Evolutionary conservation across 23 tunicate genomes (phyloP).

Genomic region (Pegea sp.): DNA sequence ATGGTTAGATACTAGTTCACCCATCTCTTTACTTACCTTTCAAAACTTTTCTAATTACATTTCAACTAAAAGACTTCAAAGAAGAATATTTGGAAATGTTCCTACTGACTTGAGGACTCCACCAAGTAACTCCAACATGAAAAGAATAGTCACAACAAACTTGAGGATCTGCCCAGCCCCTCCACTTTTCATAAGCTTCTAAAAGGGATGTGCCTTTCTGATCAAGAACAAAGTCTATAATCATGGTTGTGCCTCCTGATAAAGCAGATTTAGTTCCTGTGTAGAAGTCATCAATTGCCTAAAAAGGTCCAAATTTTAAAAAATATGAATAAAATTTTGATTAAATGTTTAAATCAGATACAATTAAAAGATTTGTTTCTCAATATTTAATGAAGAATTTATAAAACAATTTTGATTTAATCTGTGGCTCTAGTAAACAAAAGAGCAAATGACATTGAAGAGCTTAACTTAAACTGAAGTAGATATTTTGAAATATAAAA

Average conservation of each 20-base stretch:
- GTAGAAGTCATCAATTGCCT: constrained; percentile 88
- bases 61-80: neutral
- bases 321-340: no score
- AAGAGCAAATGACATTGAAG: no score
- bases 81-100: neutral
- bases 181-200: constrained; percentile 75
- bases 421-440: no score
- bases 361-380: no score
- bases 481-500: no score
- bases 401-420: no score
- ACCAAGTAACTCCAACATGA: constrained; percentile 80
- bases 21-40: constrained; percentile 33
- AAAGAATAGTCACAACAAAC: constrained; percentile 84
- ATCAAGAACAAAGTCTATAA: constrained; percentile 61
- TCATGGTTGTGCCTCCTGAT: constrained; percentile 90
- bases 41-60: constrained; percentile 49
- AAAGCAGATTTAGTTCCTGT: constrained; percentile 78
- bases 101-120: constrained; percentile 35
- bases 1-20: no score
- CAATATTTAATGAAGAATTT: no score
- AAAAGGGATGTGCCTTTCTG: constrained; percentile 51
- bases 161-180: constrained; percentile 89
- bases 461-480: no score
- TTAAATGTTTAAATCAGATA: no score
- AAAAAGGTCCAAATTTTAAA: no score